Conservation (phyloP, 2,113 vertebrate species). For the Catharus minimus region DNA sequence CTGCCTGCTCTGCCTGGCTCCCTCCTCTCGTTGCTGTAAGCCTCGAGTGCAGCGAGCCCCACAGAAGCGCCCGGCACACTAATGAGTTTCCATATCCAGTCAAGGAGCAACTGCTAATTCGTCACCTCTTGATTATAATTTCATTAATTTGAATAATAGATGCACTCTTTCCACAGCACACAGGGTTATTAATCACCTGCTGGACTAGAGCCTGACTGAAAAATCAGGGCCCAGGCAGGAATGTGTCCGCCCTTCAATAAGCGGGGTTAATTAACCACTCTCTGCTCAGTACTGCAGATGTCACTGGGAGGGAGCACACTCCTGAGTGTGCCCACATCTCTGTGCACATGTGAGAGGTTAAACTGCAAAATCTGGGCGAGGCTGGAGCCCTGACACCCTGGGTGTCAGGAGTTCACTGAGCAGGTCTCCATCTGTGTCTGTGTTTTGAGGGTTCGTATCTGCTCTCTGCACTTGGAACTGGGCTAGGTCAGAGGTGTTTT, state of each 20-base stretch:
- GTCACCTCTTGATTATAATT: constrained; percentile 75
- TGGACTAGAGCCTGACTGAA: constrained; percentile 68
- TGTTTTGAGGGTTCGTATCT: neutral
- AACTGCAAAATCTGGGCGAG: neutral
- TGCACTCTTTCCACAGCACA: constrained; percentile 58
- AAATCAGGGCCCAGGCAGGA: constrained; percentile 58
- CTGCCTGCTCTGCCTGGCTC: neutral
- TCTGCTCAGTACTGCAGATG: neutral
- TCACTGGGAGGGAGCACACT: neutral
- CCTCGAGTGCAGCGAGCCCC: neutral
- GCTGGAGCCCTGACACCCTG: neutral
- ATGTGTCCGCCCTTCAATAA: constrained; percentile 55
- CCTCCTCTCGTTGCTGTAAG: neutral
- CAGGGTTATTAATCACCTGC: constrained; percentile 71
- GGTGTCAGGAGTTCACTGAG: accelerated
- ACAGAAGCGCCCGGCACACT: constrained; percentile 8
- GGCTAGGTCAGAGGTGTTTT: neutral
- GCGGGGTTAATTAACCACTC: constrained; percentile 64
- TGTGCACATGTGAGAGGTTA: neutral
- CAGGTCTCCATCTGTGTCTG: neutral
- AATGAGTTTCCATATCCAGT: constrained; percentile 70
- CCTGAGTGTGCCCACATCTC: neutral
- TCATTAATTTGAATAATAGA: constrained; percentile 77
- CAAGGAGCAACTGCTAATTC: constrained; percentile 72
- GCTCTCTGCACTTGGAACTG: neutral